Evolutionary conservation across 2,888 invertebrate genomes (phyloP), one percentile per base, ranked within the genome.

Genomic region (Eristalis arbustorum): DNA sequence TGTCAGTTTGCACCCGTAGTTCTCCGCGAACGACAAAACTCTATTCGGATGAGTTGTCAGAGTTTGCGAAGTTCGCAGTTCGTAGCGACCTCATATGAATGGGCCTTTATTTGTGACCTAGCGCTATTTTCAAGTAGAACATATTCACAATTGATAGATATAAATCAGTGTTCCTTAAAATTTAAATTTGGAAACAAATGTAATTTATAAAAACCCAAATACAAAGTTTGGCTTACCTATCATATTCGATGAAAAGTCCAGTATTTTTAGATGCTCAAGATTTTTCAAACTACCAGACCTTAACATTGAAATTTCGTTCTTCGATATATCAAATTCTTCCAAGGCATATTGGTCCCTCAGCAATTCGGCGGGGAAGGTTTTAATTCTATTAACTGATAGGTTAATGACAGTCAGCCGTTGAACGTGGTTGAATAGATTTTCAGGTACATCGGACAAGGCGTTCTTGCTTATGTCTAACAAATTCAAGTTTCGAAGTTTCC

Each of bases 311-410:
- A 96, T 91, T 81, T 93, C 92, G 91, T 96, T 96, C 8, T 94
- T 94, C 2, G 95, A 94, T 71, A 96, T 92, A 91, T 96, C 96
- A 40, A 96, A 91, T 89, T 95, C 95, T 90, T 95, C 95, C 25
- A 96, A 91, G 73, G 92, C 91, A 14, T 91, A 89, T 83, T 95
- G 93, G 57, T 94, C 94, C 1, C 92, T 91, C 75, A 96, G 93
- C 5, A 95, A 88, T 2, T 91, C 92, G 22, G 93, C 92, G 0
- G 94, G 94, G 40, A 95, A 91, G 1, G 91, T 90, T 76, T 91
- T 91, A 11, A 96, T 91, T 68, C 93, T 92, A 88, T 93, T 93
- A 56, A 92, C 91, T 23, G 92, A 90, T 63, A 93, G 88, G 88
- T 92, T 92, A 28, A 93, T 91, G 13, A 92, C 91, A 0, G 89